Evolutionary conservation across 2,797 vertebrate genomes (phyloP).

Genomic region (Acipenser transmontanus): DNA sequence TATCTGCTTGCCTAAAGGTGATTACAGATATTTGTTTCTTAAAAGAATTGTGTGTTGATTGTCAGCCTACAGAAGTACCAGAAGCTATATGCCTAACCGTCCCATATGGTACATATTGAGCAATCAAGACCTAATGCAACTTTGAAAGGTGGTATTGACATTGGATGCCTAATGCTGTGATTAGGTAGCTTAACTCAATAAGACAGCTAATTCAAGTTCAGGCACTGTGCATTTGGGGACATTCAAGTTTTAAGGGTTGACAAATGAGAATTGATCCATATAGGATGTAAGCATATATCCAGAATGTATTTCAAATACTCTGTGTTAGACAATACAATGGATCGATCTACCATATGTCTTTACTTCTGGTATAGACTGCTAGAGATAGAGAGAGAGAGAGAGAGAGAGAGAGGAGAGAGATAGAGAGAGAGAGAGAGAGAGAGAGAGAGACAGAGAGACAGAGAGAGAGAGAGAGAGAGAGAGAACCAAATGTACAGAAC

Average conservation of each 20-base stretch:
- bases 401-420: not conserved
- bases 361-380: not conserved
- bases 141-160: conserved; percentile 42
- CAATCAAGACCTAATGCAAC: conserved; percentile 41
- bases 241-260: not conserved
- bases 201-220: conserved; percentile 38
- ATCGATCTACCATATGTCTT: too few relatives aligned
- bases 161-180: conserved; percentile 36
- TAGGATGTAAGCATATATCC: conserved; percentile 14
- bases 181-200: conserved; percentile 25
- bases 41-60: conserved; percentile 30
- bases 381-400: not conserved
- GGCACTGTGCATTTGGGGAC: conserved; percentile 11
- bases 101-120: conserved; percentile 31
- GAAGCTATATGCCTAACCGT: not conserved
- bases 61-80: not conserved
- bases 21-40: not conserved
- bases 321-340: too few relatives aligned
- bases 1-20: not conserved
- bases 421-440: not conserved
- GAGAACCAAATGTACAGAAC: too few relatives aligned
- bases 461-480: too few relatives aligned
- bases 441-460: too few relatives aligned
- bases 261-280: conserved; percentile 1
- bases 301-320: too few relatives aligned